These are phyloP conservation scores for Prosopocoilus inquinatus DNA, from an alignment of 2,888 invertebrate genomes.

Conservation along the genomic window DNA sequence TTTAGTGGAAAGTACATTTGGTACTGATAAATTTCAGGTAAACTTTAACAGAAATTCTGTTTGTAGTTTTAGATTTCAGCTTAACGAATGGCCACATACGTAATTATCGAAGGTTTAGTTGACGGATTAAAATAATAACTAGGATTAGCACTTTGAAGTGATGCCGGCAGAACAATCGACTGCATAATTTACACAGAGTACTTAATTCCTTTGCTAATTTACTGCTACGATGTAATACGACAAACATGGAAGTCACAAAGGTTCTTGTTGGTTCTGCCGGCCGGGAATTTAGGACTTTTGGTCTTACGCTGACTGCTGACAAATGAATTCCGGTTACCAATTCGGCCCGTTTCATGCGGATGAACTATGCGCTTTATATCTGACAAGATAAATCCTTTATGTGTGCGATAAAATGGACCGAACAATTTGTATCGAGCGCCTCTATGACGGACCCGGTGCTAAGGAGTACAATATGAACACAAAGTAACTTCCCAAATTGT, in stretches of 20 bases:
- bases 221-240: not conserved
- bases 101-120: constrained; percentile 1
- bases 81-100: not conserved
- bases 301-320: constrained; percentile 9
- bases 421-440: too few species aligned
- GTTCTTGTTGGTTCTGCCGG: not conserved
- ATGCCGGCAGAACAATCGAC: not conserved
- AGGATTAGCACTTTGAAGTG: not conserved
- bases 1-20: too few species aligned
- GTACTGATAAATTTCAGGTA: too few species aligned
- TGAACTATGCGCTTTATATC: not conserved
- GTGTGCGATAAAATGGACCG: not conserved
- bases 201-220: not conserved
- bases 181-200: not conserved
- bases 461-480: too few species aligned
- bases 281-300: constrained; percentile 3
- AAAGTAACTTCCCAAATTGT: too few species aligned
- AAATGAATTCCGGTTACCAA: constrained; percentile 3
- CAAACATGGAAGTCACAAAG: not conserved
- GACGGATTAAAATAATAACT: constrained; percentile 5
- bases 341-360: not conserved
- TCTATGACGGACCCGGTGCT: too few species aligned
- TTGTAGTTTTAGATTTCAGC: not conserved
- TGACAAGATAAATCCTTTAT: not conserved
- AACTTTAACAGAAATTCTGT: not conserved